Evolutionary conservation across 2,888 invertebrate species (phyloP).

Genomic region (Azorinus chamasolen): DNA sequence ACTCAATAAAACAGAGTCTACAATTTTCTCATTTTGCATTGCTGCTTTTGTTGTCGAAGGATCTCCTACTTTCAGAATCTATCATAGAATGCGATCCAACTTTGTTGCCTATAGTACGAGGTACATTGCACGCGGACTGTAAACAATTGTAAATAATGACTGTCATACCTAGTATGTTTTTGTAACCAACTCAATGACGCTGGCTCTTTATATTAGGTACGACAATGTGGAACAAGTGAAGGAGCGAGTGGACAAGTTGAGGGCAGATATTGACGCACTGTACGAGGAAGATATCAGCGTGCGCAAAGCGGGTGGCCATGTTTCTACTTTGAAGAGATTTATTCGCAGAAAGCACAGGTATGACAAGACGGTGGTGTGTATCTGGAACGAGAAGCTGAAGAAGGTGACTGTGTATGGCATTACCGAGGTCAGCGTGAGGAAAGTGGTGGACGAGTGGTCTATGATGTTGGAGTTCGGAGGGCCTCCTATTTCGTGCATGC

Average conservation of each 20-base stretch:
- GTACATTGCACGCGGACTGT: no score
- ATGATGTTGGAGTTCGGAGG: neutral
- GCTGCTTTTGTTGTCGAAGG: no score
- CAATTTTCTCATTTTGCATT: no score
- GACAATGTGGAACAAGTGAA: conserved; percentile 44
- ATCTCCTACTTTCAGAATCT: no score
- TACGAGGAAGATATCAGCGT: conserved; percentile 46
- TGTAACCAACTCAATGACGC: no score
- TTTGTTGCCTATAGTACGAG: no score
- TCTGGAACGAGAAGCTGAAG: conserved; percentile 34
- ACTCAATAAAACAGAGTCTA: no score
- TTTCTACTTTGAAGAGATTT: conserved; percentile 30
- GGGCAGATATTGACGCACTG: conserved; percentile 42
- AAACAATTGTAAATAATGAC: no score
- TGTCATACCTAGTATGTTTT: no score
- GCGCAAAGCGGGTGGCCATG: conserved; percentile 22
- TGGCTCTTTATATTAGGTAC: conserved; percentile 26
- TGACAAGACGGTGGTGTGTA: conserved; percentile 49
- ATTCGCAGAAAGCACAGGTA: conserved; percentile 39
- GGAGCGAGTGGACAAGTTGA: conserved; percentile 35
- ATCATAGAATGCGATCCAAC: no score
- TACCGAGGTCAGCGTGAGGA: conserved; percentile 35
- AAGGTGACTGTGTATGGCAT: conserved; percentile 47
- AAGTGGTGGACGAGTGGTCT: conserved; percentile 44
- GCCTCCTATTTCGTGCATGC: no score